Evolutionary conservation across 2,888 invertebrate genomes (phyloP).

Genomic region (Colletes collaris): DNA sequence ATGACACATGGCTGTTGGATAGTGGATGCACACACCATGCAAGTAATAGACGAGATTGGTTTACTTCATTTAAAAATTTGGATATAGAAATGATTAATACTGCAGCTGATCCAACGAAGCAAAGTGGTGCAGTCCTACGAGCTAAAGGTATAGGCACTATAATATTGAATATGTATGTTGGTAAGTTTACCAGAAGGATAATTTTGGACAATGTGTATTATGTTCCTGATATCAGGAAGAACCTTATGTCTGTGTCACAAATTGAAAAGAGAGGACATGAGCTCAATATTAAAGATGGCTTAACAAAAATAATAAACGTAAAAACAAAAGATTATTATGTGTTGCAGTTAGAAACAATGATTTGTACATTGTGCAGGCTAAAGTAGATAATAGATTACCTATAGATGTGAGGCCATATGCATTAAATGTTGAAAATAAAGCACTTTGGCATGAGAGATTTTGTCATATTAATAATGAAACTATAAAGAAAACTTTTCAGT

Average conservation of each 20-base stretch:
- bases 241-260: constrained; percentile 24
- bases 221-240: constrained; percentile 16
- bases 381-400: not conserved
- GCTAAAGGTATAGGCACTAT: constrained; percentile 1
- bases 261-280: constrained; percentile 21
- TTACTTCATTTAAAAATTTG: not conserved
- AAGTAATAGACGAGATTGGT: constrained; percentile 22
- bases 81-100: constrained; percentile 15
- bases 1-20: constrained; percentile 14
- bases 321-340: not conserved
- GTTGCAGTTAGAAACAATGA: constrained; percentile 24
- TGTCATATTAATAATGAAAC: too few species aligned
- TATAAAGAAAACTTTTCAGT: too few species aligned
- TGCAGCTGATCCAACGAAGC: constrained; percentile 14
- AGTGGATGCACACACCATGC: constrained; percentile 23
- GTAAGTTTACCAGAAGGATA: not conserved
- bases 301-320: constrained; percentile 13
- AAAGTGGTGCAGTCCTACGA: constrained; percentile 3
- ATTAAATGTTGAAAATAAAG: too few species aligned
- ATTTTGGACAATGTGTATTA: constrained; percentile 14
- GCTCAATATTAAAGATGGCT: constrained; percentile 3
- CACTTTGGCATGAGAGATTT: too few species aligned
- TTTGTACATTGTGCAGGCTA: constrained; percentile 20
- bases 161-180: not conserved
- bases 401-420: too few species aligned